A percentile compares a stretch with the other conserved stretches of the same genome.
These are phyloP conservation scores for Spatulosminthurus flaviceps DNA, from an alignment of 2,888 invertebrate species.

Conservation along the genomic window DNA sequence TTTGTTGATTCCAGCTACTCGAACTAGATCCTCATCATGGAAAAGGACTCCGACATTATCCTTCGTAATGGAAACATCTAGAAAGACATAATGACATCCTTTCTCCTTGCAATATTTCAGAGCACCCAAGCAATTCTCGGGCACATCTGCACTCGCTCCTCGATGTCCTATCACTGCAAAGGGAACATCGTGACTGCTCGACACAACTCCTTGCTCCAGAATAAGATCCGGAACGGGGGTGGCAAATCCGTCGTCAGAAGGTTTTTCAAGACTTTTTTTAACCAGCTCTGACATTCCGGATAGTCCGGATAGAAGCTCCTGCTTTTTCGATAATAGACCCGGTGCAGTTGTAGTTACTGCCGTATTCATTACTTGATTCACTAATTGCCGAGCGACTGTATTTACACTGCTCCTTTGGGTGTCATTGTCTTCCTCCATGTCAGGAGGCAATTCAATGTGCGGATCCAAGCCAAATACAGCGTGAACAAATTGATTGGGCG, in stretches of 20 bases:
- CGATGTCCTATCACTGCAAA: conserved; percentile 75
- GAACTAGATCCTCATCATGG: conserved; percentile 78
- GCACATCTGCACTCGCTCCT: conserved; percentile 79
- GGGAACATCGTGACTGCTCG: background rate
- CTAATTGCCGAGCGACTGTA: background rate
- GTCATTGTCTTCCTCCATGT: background rate
- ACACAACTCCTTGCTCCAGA: background rate
- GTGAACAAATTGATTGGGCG: background rate
- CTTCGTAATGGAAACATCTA: conserved; percentile 78
- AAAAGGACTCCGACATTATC: conserved; percentile 80
- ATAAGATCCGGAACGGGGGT: conserved; percentile 1
- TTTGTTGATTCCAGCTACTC: conserved; percentile 71
- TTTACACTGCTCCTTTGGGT: background rate
- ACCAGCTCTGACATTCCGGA: background rate
- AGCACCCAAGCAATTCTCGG: conserved; percentile 81
- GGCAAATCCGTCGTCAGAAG: background rate
- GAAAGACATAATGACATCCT: conserved; percentile 79
- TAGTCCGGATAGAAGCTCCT: background rate
- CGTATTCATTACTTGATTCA: background rate
- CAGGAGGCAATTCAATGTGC: background rate
- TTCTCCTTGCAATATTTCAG: conserved; percentile 75
- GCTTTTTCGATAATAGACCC: background rate
- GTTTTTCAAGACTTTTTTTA: background rate
- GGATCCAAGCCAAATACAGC: conserved; percentile 12
- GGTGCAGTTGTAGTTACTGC: background rate